A percentile compares a stretch with the other conserved stretches of the same genome.
These are phyloP conservation scores for Malthinus flaveolus DNA, from an alignment of 2,888 invertebrate genomes.

Conservation along the genomic window DNA sequence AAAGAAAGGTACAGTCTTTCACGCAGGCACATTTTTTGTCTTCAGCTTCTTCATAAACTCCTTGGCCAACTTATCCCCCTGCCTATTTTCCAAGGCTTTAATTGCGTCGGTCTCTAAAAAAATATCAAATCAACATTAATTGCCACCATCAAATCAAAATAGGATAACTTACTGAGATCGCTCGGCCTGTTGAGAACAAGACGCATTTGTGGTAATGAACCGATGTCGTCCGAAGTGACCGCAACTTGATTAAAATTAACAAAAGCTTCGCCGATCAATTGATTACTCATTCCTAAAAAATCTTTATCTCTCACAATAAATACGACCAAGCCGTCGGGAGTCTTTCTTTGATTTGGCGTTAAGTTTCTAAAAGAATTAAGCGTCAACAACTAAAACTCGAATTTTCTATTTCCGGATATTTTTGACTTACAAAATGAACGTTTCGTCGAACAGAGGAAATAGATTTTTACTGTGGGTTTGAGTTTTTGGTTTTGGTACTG, in stretches of 20 bases:
- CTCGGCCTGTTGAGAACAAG: constrained; percentile 72
- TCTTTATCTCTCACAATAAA: constrained; percentile 97
- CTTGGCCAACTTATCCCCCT: constrained; percentile 85
- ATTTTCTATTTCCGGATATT: not conserved
- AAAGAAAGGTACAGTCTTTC: too few species aligned
- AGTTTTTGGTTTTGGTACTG: constrained; percentile 79
- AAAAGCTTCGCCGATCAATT: constrained; percentile 94
- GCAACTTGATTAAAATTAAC: constrained; percentile 78
- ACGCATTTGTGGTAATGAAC: constrained; percentile 71
- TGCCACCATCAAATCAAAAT: not conserved
- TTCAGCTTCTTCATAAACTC: constrained; percentile 85
- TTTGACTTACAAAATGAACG: constrained; percentile 84
- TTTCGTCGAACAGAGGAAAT: constrained; percentile 94
- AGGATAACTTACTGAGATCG: constrained; percentile 59
- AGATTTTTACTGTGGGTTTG: constrained; percentile 90
- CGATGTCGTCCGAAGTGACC: constrained; percentile 62
- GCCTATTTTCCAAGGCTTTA: constrained; percentile 77
- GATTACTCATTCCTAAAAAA: constrained; percentile 86
- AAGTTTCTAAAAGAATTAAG: constrained; percentile 63
- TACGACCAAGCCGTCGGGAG: constrained; percentile 73
- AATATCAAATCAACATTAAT: not conserved
- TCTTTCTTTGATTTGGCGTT: constrained; percentile 69
- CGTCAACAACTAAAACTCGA: not conserved
- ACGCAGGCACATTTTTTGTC: constrained; percentile 54
- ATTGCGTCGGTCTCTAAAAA: constrained; percentile 69